Base-by-base conservation (phyloP, 2,888 invertebrate genomes). In the Petrolisthes manimaculis region DNA sequence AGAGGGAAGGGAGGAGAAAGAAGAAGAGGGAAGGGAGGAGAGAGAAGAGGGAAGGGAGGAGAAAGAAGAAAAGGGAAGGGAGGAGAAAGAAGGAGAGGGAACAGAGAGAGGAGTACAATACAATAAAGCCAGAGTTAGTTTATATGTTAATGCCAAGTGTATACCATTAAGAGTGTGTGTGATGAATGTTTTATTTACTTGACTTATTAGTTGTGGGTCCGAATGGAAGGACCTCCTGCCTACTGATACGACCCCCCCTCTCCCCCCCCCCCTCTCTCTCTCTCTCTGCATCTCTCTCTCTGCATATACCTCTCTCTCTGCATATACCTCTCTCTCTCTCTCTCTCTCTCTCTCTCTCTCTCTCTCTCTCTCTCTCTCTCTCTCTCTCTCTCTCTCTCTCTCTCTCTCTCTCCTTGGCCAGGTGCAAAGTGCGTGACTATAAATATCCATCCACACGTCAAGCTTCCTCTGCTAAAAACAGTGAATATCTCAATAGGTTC, bases 71-170 rank as follows among this genome's bases (percentile, higher is more conserved):
- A n/a, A n/a, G 75, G 21, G 21, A 21, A 21, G 21, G 75, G 21
- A 21, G n/a, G 75, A 75, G 75, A 75, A 21, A 75, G 75, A 75
- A 21, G n/a, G 75, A 75, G 75, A 75, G 75, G n/a, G 75, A 75
- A 21, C 8, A 21, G n/a, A 21, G 75, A 75, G 75, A 75, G 67
- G 67, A 61, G 67, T 12, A 14, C n/a, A n/a, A n/a, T n/a, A n/a
- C n/a, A n/a, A n/a, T n/a, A n/a, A n/a, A n/a, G n/a, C n/a, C n/a
- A n/a, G n/a, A n/a, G n/a, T n/a, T n/a, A n/a, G n/a, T n/a, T n/a
- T n/a, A n/a, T n/a, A n/a, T n/a, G n/a, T n/a, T n/a, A n/a, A n/a
- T n/a, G n/a, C n/a, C n/a, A n/a, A n/a, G n/a, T n/a, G n/a, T n/a
- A n/a, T n/a, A n/a, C n/a, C n/a, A n/a, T n/a, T n/a, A n/a, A n/a